phyloP scores from a whole-genome alignment of 2,797 vertebrate genomes.

The Peromyscus aztecus region DNA sequence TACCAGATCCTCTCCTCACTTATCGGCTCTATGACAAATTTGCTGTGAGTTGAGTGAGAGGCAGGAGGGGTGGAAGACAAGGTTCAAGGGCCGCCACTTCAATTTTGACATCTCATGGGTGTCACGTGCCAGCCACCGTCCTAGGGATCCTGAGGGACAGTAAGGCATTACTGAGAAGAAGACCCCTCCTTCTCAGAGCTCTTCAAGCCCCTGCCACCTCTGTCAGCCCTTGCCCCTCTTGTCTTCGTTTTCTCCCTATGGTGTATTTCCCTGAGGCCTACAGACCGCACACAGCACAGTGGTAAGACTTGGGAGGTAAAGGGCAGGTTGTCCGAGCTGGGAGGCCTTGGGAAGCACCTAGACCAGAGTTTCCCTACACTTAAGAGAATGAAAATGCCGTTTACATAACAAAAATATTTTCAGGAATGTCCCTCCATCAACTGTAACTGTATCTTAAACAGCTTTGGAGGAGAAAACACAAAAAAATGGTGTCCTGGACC shows the following conservation, averaged over 20 bases:
- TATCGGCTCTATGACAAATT: conserved; percentile 98
- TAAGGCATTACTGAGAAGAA: not conserved
- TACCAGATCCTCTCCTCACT: conserved; percentile 96
- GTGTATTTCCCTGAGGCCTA: not conserved
- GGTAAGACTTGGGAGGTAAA: not conserved
- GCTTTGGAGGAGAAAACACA: not conserved
- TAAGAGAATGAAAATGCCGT: not conserved
- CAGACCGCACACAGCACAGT: not conserved
- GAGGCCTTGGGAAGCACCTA: conserved; percentile 21
- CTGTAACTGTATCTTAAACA: not conserved
- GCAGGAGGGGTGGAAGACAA: not conserved
- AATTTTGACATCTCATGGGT: not conserved
- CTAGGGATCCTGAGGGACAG: not conserved
- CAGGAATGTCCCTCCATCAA: not conserved
- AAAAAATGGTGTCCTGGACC: not conserved
- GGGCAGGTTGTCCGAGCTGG: not conserved
- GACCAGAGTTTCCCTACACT: not conserved
- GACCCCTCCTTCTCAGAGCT: not conserved
- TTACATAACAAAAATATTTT: not conserved
- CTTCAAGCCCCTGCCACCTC: not conserved
- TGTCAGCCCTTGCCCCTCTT: not conserved
- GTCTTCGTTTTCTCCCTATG: not conserved
- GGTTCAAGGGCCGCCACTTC: not conserved
- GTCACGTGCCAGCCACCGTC: not conserved
- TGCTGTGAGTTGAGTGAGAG: conserved; percentile 90